Evolutionary conservation across 2,797 vertebrate genomes (phyloP).

Genomic region (Microctenopoma lineatum): DNA sequence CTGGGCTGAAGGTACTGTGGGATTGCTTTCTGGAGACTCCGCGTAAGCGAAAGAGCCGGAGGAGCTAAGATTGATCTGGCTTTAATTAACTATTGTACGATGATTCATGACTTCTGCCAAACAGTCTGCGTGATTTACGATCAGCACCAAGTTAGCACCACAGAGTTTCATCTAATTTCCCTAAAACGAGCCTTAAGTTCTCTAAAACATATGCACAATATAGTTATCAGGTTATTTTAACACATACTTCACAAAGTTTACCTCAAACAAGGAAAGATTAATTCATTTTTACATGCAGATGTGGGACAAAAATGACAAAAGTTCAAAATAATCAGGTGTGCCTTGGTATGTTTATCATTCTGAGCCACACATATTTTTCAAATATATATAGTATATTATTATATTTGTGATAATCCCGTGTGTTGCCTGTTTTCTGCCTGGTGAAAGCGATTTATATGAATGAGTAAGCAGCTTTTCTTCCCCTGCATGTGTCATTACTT

Average conservation of each 20-base stretch:
- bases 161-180: background rate
- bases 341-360: too few species aligned
- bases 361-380: too few species aligned
- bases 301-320: background rate
- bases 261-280: too few species aligned
- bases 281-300: too few species aligned
- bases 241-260: too few species aligned
- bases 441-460: too few species aligned
- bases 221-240: background rate
- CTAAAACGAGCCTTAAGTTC: background rate
- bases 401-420: too few species aligned
- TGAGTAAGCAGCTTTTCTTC: too few species aligned
- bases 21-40: slow-evolving; percentile 43
- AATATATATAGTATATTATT: too few species aligned
- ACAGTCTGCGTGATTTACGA: slow-evolving; percentile 58
- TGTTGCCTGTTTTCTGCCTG: too few species aligned
- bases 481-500: background rate
- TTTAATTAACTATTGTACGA: slow-evolving; percentile 69
- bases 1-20: slow-evolving; percentile 51
- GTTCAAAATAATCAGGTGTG: too few species aligned
- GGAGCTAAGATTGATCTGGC: slow-evolving; percentile 60
- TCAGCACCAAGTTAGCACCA: slow-evolving; percentile 1
- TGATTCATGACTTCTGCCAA: slow-evolving; percentile 60
- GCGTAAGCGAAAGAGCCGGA: slow-evolving; percentile 24
- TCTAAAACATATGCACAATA: background rate